A percentile compares a stretch with the other conserved stretches of the same genome.
phyloP scores from a whole-genome alignment of 64 coral and sea anemone species.

The Cladopsammia gracilis region DNA sequence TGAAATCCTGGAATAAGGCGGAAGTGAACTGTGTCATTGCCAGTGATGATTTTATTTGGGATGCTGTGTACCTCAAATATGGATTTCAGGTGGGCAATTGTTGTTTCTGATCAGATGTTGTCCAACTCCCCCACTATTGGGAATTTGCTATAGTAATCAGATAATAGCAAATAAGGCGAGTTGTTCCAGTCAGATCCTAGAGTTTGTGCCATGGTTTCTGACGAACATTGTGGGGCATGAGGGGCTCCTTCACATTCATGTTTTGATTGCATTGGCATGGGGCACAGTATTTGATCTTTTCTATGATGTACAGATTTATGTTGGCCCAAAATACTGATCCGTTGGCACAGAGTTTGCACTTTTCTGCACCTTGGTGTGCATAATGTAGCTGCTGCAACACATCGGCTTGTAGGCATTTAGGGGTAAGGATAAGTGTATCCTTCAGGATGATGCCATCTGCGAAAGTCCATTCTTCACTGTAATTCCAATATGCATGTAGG shows the following conservation, averaged over 20 bases:
- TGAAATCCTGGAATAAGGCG: conserved; percentile 40
- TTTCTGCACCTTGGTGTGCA: conserved; percentile 9
- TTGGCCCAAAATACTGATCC: conserved; percentile 54
- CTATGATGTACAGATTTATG: conserved; percentile 28
- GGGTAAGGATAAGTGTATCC: conserved; percentile 9
- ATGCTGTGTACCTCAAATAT: conserved; percentile 66
- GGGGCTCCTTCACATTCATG: conserved; percentile 36
- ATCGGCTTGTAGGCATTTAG: not conserved
- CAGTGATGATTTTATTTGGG: conserved; percentile 48
- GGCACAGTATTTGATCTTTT: conserved; percentile 22
- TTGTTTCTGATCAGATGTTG: conserved; percentile 1
- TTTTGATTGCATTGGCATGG: conserved; percentile 54
- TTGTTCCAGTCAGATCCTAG: conserved; percentile 10
- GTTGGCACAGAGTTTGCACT: conserved; percentile 31
- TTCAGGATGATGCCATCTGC: conserved; percentile 12
- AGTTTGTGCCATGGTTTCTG: conserved; percentile 38
- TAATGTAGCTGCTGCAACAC: not conserved
- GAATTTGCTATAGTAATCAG: conserved; percentile 33
- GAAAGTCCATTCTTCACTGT: conserved; percentile 8
- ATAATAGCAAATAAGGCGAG: not conserved
- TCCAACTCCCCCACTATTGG: conserved; percentile 1
- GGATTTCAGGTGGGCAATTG: conserved; percentile 42
- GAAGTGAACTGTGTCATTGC: conserved; percentile 61
- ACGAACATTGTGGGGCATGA: conserved; percentile 13
- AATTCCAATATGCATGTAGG: conserved; percentile 8